These are phyloP conservation scores for Delichon dasypus DNA, from an alignment of 2,797 vertebrate genomes.

Conservation along the genomic window DNA sequence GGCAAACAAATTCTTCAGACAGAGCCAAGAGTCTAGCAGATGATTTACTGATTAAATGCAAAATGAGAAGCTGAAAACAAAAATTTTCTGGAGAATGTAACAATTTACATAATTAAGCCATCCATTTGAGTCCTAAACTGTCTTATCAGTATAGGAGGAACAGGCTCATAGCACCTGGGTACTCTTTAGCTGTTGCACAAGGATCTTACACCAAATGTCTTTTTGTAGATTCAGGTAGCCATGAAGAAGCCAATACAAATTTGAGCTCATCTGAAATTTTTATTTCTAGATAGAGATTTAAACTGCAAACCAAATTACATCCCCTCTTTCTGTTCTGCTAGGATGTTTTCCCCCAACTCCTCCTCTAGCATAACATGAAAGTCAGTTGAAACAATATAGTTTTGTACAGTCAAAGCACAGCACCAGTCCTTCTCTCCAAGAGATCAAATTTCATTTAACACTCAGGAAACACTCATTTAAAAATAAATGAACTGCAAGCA, in stretches of 20 bases:
- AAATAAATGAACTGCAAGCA: neutral
- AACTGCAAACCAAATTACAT: neutral
- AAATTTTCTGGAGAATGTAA: constrained; percentile 35
- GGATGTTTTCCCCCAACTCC: neutral
- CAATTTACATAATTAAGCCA: constrained; percentile 37
- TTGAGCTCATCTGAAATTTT: neutral
- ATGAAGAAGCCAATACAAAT: neutral
- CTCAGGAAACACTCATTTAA: neutral
- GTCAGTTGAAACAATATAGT: neutral
- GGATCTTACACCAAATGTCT: neutral
- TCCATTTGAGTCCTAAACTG: neutral
- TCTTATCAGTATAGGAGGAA: neutral
- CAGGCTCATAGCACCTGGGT: neutral
- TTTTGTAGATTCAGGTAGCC: neutral
- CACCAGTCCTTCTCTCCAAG: neutral
- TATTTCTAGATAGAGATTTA: neutral
- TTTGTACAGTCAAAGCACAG: neutral
- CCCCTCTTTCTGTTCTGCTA: neutral
- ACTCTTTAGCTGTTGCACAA: neutral
- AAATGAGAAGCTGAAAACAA: constrained; percentile 46
- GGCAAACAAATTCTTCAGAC: constrained; percentile 40
- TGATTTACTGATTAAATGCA: constrained; percentile 59
- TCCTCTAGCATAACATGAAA: neutral
- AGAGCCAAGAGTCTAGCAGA: constrained; percentile 53
- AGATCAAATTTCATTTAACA: neutral